Evolutionary conservation across 53 echinoderm and acorn worm species (phyloP).

Genomic region (Crossaster papposus): DNA sequence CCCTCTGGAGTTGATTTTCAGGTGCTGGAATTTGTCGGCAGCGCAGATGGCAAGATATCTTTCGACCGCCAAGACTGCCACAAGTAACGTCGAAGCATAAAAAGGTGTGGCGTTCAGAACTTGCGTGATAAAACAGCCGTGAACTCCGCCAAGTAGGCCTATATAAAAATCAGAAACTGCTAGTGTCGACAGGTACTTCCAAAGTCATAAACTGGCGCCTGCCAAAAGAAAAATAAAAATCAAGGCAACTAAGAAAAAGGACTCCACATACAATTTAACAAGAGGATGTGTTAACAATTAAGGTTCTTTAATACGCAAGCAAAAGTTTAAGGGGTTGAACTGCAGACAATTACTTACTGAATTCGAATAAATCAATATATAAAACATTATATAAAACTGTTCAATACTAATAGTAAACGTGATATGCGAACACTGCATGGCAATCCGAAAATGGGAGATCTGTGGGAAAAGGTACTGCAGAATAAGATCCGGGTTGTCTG

Average conservation of each 20-base stretch:
- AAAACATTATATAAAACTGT: no score
- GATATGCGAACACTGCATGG: no score
- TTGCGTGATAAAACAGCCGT: conserved; percentile 15
- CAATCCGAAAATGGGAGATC: no score
- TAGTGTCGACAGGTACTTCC: conserved; percentile 29
- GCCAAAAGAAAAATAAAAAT: not conserved
- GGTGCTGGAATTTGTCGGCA: conserved; percentile 10
- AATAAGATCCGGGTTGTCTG: no score
- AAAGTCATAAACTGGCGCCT: not conserved
- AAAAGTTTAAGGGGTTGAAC: no score
- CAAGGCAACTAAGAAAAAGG: not conserved
- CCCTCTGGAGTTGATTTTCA: conserved; percentile 13
- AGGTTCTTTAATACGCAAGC: no score
- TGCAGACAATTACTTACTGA: no score
- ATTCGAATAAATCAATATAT: no score
- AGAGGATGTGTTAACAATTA: no score
- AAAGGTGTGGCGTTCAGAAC: not conserved
- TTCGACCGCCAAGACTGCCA: conserved; percentile 17
- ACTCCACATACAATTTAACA: no score
- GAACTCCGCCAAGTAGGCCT: conserved; percentile 10
- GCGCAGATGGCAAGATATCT: conserved; percentile 47
- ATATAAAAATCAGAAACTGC: conserved; percentile 2
- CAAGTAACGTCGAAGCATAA: conserved; percentile 31
- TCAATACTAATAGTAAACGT: no score
- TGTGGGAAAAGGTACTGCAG: no score